Evolutionary conservation across 2,888 invertebrate genomes (phyloP), one percentile per base, ranked within the genome.

Genomic region (Magallana nippona): DNA sequence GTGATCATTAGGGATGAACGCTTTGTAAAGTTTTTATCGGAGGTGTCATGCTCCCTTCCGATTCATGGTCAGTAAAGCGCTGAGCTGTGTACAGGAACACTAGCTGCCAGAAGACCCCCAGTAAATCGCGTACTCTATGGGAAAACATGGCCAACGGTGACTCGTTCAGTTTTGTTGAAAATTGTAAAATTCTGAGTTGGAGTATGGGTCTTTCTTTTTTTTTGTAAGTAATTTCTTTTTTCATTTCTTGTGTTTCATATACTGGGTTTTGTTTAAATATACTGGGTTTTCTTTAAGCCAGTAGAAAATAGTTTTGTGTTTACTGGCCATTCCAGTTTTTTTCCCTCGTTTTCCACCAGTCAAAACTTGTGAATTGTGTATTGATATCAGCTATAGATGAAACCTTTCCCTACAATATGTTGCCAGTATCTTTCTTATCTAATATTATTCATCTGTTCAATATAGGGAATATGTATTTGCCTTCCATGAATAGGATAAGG

Each of bases 1-100:
- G 71, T 71, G 71, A 71, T 71, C 71, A 71, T 13, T 71, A 71
- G 27, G 71, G 71, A 71, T 71, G 71, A 71, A 71, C 32, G 71
- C 71, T 27, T 32, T 71, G 71, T 71, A 27, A 71, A 71, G 22
- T 71, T 71, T 27, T 71, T 71, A 71, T 71, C 71, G 19, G 71
- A 63, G 71, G 71, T 27, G 27, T 71, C 71, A 71, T 71, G 27
- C 71, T 27, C 71, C 27, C 71, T 19, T 71, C 32, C 27, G 32
- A 71, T 71, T 71, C 71, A 71, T 32, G 71, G 32, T 22, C 71
- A 71, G 22, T 15, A 15, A 27, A 27, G 71, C 71, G 71, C 15
- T 71, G 71, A 71, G 71, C 32, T 27, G 71, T 32, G 22, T 22
- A 71, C 27, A 71, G 11, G 13, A 71, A 71, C 27, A 27, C 27